Evolutionary conservation across 2,888 invertebrate species (phyloP), one percentile per base, ranked within the genome.

Genomic region (Caenorhabditis sulstoni): DNA sequence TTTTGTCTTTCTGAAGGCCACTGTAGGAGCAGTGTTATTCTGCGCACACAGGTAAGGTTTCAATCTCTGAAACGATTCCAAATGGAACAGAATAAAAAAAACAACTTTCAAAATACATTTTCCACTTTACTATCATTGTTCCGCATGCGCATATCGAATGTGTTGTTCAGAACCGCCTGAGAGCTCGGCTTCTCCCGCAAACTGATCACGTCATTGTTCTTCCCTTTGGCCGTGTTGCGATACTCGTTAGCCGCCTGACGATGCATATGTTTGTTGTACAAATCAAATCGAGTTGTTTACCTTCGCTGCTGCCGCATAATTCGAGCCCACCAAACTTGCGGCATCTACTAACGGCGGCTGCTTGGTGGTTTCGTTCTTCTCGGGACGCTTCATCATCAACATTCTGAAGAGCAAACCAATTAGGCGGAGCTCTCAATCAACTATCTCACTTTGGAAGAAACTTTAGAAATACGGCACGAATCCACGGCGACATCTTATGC

Each of bases 401-500:
- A 88, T 70, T 79, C 87, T 88, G 58, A 62, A 18, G 14, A 3
- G 14, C 14, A 29, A 18, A 18, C n/a, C n/a, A n/a, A n/a, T n/a
- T n/a, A n/a, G n/a, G n/a, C 2, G 20, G 2, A 59, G 29, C 14
- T 16, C n/a, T 47, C 2, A 45, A 53, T n/a, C n/a, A n/a, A n/a
- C 18, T 12, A 52, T 61, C 82, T 65, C 18, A 88, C 89, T 85
- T 87, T 18, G 90, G 90, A 16, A 90, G 59, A 47, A 82, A 82
- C 9, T 87, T 81, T 39, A 90, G 70, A 67, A 90, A 90, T 4
- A 90, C 70, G 0, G 82, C 73, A 41, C 88, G 70, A 37, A 90
- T 86, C 90, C 89, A 90, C 11, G 86, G 87, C 14, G 90, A 88
- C 90, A 90, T 90, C 68, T 87, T 81, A 45, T 90, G 88, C 1